Base-by-base conservation (phyloP, 37 sponge, comb jelly and placozoan species). In the Eunapius fragilis region DNA sequence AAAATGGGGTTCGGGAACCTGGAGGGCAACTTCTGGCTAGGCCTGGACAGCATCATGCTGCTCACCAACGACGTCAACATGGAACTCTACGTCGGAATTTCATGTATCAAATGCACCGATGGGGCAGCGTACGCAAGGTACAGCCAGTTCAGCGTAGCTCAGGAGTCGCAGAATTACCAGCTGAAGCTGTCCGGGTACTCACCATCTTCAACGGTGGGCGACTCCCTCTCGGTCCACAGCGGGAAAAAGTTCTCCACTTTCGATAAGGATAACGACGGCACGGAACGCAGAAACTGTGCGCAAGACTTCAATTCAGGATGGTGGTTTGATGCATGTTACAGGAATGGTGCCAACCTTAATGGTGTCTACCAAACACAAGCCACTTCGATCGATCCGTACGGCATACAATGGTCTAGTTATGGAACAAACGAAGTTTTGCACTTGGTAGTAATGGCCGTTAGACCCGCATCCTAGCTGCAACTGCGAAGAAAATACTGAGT, bases 21-120 rank as follows among this genome's bases (percentile, higher is more conserved):
- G 75, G 79, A 89, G 32, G 67, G 71, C n/a, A 89, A 86, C 22
- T 93, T 89, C 58, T 93, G 93, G 93, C 80, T 93, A 13, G 93
- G 93, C 14, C 71, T 93, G 83, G 84, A 93, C 23, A 81, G 83
- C 19, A 89, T 93, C 45, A 71, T 86, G 24, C 41, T 84, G 17
- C 32, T 93, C 2, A 93, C 93, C 23, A 73, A 89, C 22, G 25
- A 22, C 19, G 74, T 33, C 19, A 24, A 73, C 26, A 73, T 75
- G 50, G 90, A 89, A 73, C 80, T 89, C 9, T 78, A 81, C 81
- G n/a, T 85, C 36, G 90, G 83, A 23, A 31, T 85, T 0, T 37
- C 74, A 67, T 84, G 69, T 28, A 48, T 71, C 69, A 31, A 32
- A 5, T 19, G 69, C 0, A 45, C 9, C n/a, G 41, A 7, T 68